Evolutionary conservation across 1,140 invertebrate species (phyloP), one percentile per base, ranked within the genome.

Genomic region (Telenomus remus): DNA sequence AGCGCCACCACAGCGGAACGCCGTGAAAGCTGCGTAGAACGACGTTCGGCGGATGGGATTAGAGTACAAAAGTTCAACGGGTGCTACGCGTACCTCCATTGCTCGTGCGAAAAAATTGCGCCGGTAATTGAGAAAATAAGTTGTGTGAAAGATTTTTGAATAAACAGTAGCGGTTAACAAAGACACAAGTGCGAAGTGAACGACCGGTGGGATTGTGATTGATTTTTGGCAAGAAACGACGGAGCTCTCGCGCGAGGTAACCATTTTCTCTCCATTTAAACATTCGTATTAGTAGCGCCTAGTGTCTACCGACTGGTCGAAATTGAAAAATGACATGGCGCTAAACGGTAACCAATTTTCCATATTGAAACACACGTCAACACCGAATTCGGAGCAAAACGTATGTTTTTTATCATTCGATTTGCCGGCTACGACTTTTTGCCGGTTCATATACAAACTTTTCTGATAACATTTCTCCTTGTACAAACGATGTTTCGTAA

Each of bases 81-180:
- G 49, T 53, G 49, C 35, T 15, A 13, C 34, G 33, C 34, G 49
- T 53, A 15, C 12, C 35, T 37, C 49, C 34, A 53, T 53, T 53
- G 13, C 49, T 53, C 47, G n/a, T 13, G 7, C 43, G 3, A 0
- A 14, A 37, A 53, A 37, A 34, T 33, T 1, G 19, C 33, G 47
- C 19, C n/a, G 10, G 10, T 49, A 9, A 39, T 27, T 27, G 19
- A 27, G 6, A 39, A 9, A 2, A n/a, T 39, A 39, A 10, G n/a
- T 12, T 49, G 27, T 49, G 27, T 49, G 47, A 49, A 49, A 33
- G 13, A 48, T n/a, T 19, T 1, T 48, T 48, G 1, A 19, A 16
- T 39, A 10, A 39, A 39, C n/a, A 9, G 6, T 27, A 27, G 19
- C 19, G 6, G 19, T 27, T 27, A 27, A 27, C 19, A 27, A 27